Conservation (phyloP, 2,888 invertebrate species). For the Baronia brevicornis region DNA sequence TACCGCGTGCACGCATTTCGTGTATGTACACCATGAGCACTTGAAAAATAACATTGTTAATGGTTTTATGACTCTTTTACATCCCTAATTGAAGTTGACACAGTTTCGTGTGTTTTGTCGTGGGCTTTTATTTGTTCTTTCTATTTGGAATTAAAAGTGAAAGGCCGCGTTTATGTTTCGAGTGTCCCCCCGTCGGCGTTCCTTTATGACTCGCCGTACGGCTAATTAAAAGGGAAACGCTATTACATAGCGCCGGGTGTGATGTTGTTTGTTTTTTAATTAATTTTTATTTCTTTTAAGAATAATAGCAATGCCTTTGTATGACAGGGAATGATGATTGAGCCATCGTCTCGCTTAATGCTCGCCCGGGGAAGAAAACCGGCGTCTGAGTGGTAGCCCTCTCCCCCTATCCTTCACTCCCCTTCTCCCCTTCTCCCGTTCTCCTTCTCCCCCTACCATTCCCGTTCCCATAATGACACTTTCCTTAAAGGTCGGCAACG, state of each 20-base stretch:
- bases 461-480: too few species aligned
- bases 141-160: slow-evolving; percentile 8
- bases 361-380: too few species aligned
- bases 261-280: slow-evolving; percentile 3
- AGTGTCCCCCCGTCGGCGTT: slow-evolving; percentile 5
- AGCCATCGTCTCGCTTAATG: too few species aligned
- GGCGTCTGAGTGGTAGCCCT: too few species aligned
- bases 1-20: slow-evolving; percentile 10
- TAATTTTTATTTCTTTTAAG: too few species aligned
- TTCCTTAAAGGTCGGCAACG: too few species aligned
- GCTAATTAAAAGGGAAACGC: slow-evolving; percentile 6
- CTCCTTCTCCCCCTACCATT: too few species aligned
- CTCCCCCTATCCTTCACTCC: too few species aligned
- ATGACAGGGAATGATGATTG: too few species aligned
- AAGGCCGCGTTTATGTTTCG: not conserved
- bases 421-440: too few species aligned
- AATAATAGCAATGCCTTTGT: too few species aligned
- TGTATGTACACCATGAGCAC: slow-evolving; percentile 16
- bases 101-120: slow-evolving; percentile 38
- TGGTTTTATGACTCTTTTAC: slow-evolving; percentile 49
- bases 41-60: slow-evolving; percentile 36
- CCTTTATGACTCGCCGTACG: slow-evolving; percentile 2
- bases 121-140: slow-evolving; percentile 34
- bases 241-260: slow-evolving; percentile 5
- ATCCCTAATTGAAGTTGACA: slow-evolving; percentile 53